Evolutionary conservation across 2,888 invertebrate species (phyloP), one percentile per base, ranked within the genome.

Genomic region (Temnothorax unifasciatus): DNA sequence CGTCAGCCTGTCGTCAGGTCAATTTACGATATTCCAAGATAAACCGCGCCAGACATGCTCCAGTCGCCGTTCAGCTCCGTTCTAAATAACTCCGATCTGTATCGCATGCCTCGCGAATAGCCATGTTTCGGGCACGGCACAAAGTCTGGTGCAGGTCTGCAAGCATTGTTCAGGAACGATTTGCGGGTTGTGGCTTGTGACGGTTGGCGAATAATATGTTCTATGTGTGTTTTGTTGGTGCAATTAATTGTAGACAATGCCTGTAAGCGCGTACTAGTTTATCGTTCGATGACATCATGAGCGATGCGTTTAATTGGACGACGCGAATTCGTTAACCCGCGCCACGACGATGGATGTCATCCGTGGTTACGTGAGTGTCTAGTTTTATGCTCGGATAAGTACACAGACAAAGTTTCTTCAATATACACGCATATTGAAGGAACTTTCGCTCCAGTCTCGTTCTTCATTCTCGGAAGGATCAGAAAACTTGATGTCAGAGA

Each of bases 1-100:
- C 94, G 94, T 94, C 94, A 94, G 86, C 91, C 85, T 92, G 94
- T 93, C 93, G 93, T 88, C 93, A 92, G 93, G 94, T 94, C 94
- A 94, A 94, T 94, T 93, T 90, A 92, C 92, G 91, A 93, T 92
- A 93, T 93, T 94, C 93, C 92, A 92, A 94, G 93, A 93, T 89
- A 92, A 93, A 91, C 41, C 54, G 88, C 87, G 89, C 88, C 88
- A 89, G 90, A 92, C 92, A 91, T 91, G 85, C 86, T 86, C 86
- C 91, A 91, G 92, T 92, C 88, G 89, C 86, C 84, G 75, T 64
- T 61, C 85, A 84, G 73, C 85, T 85, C 61, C 68, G 83, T 57
- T 61, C 68, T 57, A 83, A 77, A 77, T 73, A 73, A 52, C 83
- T 77, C 34, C 11, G 74, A 84, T 38, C 63, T 47, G 21, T 61